Evolutionary conservation across 2,888 invertebrate species (phyloP).

Genomic region (Nymphalis urticae): DNA sequence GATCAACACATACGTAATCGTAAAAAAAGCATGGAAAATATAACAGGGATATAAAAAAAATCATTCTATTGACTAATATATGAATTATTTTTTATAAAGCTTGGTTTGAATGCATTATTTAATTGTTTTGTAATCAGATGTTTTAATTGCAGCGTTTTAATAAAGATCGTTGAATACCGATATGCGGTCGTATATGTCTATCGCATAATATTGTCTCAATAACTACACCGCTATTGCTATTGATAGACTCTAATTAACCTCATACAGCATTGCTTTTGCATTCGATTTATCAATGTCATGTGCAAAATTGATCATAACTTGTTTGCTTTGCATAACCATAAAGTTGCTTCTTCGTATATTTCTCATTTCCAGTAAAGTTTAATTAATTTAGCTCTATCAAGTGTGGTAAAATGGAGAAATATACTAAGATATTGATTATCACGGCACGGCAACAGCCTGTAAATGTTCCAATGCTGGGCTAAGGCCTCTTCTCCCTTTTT

Average conservation of each 20-base stretch:
- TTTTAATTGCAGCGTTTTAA: conserved; percentile 5
- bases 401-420: not conserved
- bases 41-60: too few species aligned
- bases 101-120: not conserved
- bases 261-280: conserved; percentile 15
- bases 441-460: too few species aligned
- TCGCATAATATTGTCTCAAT: conserved; percentile 3
- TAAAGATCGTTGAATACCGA: not conserved
- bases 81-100: too few species aligned
- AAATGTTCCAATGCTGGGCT: too few species aligned
- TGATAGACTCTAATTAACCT: conserved; percentile 8
- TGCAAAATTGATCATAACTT: conserved; percentile 12
- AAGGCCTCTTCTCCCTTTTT: too few species aligned
- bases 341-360: too few species aligned
- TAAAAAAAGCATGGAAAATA: too few species aligned
- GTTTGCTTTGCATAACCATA: not conserved
- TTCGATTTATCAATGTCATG: conserved; percentile 25
- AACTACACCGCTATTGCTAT: not conserved
- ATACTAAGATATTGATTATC: not conserved
- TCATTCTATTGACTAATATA: too few species aligned
- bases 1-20: too few species aligned
- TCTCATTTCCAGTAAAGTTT: too few species aligned
- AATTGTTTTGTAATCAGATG: conserved; percentile 6
- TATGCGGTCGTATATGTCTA: conserved; percentile 3
- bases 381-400: too few species aligned